Conservation (phyloP, 1,140 invertebrate genomes). For the Phenacoccus solenopsis region DNA sequence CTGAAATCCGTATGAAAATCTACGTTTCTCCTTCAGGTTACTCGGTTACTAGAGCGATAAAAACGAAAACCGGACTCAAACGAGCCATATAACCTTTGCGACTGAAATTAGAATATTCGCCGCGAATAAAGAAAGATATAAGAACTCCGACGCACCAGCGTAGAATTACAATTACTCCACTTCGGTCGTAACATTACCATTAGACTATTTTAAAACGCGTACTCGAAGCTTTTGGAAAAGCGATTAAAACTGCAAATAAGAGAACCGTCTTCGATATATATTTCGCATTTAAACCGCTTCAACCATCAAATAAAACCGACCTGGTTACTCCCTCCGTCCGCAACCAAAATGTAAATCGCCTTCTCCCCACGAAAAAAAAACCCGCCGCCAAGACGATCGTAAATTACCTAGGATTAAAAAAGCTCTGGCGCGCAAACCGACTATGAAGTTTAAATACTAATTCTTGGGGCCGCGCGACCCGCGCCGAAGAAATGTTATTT, state of each 20-base stretch:
- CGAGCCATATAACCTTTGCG: too few species aligned
- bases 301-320: not conserved
- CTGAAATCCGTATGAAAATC: too few species aligned
- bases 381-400: not conserved
- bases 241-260: not conserved
- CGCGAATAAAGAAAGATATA: too few species aligned
- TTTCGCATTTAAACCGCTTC: not conserved
- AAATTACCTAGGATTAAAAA: slow-evolving; percentile 15
- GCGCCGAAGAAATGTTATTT: slow-evolving; percentile 6
- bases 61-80: too few species aligned
- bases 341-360: slow-evolving; percentile 10
- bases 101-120: too few species aligned
- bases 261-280: not conserved
- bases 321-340: too few species aligned
- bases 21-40: too few species aligned
- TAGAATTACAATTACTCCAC: not conserved
- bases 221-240: not conserved
- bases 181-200: not conserved
- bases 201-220: not conserved
- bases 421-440: not conserved
- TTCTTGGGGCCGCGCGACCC: not conserved
- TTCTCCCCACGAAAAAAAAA: slow-evolving; percentile 5
- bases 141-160: not conserved
- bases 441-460: slow-evolving; percentile 18
- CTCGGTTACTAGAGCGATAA: too few species aligned